Evolutionary conservation across 1,140 invertebrate genomes (phyloP), one percentile per base, ranked within the genome.

Genomic region (Magallana gigas): DNA sequence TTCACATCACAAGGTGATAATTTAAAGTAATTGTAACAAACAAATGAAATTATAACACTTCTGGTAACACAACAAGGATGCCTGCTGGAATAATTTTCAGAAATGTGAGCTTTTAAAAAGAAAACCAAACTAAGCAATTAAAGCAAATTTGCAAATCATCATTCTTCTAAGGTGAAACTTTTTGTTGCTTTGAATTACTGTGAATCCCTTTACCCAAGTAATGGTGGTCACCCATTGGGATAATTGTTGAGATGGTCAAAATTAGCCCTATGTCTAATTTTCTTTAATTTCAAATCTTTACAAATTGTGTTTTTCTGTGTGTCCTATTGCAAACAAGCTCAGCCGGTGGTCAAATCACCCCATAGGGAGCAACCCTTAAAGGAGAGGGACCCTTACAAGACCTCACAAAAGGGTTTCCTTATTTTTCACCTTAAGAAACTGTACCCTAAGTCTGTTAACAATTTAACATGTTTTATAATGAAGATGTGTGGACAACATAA

Each of bases 401-500:
- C 68, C 68, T 76, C 12, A 29, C 9, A 18, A 29, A 36, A 76
- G 23, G 68, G 68, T 8, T 76, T 76, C 23, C 68, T 9, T 76
- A 29, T 76, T 76, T 76, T 36, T 29, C 68, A 29, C 68, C 68
- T 16, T 11, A 76, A 23, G 23, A 36, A 76, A 76, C 68, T 76
- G 23, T 62, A 16, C 23, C 9, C 14, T 8, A 29, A 23, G 68
- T 29, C 36, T 71, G 14, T 76, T 76, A 29, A 29, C 68, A 29
- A 36, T 18, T 76, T 76, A 76, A 29, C 68, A 76, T 76, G 36
- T 76, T 76, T 36, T 23, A 5, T 12, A 11, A 36, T 76, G 68
- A 76, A 76, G 36, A 76, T 76, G 68, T 36, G 68, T 76, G 68
- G 68, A 76, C 68, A 76, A 76, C 68, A 76, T 76, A 76, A 76